phyloP scores from a whole-genome alignment of 2,113 vertebrate genomes.

The Lipotes vexillifer region DNA sequence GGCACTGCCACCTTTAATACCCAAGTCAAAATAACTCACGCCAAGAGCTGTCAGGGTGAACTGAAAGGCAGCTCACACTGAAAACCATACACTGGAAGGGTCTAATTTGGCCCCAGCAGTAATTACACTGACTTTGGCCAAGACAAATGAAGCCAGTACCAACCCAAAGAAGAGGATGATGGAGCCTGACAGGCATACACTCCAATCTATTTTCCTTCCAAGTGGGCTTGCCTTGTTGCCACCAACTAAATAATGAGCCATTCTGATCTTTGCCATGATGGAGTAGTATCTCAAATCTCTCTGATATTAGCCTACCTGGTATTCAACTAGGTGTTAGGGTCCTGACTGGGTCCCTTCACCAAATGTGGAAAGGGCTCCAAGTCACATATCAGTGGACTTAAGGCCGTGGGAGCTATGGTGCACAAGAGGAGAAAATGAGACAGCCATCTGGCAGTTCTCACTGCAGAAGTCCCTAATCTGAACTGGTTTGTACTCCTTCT shows the following conservation, averaged over 20 bases:
- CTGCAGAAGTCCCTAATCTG: background rate
- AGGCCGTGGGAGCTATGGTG: background rate
- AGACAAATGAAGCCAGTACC: background rate
- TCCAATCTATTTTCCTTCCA: background rate
- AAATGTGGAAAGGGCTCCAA: background rate
- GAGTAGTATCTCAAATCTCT: background rate
- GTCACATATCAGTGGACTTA: background rate
- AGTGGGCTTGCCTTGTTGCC: background rate
- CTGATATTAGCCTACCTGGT: background rate
- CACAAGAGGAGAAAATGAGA: background rate
- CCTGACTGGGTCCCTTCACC: background rate
- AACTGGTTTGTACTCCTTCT: background rate
- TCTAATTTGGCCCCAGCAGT: background rate
- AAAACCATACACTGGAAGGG: rapidly evolving
- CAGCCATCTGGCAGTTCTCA: background rate
- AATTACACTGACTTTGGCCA: background rate
- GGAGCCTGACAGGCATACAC: too few relatives aligned
- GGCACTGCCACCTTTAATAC: background rate
- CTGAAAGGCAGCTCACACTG: background rate
- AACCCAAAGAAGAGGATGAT: too few relatives aligned
- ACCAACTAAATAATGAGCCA: background rate
- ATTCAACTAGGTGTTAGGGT: background rate
- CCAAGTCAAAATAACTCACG: background rate
- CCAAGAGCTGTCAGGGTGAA: background rate
- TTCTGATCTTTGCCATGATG: background rate